Evolutionary conservation across 2,888 invertebrate genomes (phyloP).

Genomic region (Oligia fasciuncula): DNA sequence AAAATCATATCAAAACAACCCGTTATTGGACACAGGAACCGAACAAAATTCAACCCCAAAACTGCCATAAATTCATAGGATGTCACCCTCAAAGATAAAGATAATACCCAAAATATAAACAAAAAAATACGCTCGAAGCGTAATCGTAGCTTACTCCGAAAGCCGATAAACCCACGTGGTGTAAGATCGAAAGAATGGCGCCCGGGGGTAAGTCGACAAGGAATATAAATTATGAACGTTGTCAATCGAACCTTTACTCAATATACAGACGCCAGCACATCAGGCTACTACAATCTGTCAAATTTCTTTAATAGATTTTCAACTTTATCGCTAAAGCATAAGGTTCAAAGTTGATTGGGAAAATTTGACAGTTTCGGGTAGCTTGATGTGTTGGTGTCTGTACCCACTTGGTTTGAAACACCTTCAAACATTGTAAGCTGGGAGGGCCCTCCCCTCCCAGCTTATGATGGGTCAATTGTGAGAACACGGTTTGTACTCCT

Average conservation of each 20-base stretch:
- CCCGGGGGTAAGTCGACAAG: slow-evolving; percentile 40
- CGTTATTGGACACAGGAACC: too few relatives aligned
- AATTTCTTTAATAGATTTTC: too few relatives aligned
- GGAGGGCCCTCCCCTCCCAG: background rate
- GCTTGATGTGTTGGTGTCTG: background rate
- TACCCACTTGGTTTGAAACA: slow-evolving; percentile 25
- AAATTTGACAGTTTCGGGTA: too few relatives aligned
- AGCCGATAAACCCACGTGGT: slow-evolving; percentile 37
- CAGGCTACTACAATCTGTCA: too few relatives aligned
- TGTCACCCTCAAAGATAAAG: background rate
- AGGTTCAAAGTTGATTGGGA: too few relatives aligned
- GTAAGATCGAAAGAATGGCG: slow-evolving; percentile 50
- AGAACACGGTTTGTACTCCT: slow-evolving; percentile 6
- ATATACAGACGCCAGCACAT: too few relatives aligned
- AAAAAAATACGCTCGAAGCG: slow-evolving; percentile 30
- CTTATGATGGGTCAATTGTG: slow-evolving; percentile 37
- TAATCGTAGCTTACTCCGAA: slow-evolving; percentile 42
- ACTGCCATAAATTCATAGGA: background rate
- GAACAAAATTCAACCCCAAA: background rate
- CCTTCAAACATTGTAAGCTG: slow-evolving; percentile 5
- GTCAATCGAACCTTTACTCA: slow-evolving; percentile 54
- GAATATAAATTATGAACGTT: slow-evolving; percentile 62
- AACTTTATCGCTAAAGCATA: too few relatives aligned
- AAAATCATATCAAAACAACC: background rate
- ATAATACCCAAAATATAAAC: slow-evolving; percentile 31